Evolutionary conservation across 64 coral and sea anemone genomes (phyloP), one percentile per base, ranked within the genome.

Genomic region (Dendronephthya gigantea): DNA sequence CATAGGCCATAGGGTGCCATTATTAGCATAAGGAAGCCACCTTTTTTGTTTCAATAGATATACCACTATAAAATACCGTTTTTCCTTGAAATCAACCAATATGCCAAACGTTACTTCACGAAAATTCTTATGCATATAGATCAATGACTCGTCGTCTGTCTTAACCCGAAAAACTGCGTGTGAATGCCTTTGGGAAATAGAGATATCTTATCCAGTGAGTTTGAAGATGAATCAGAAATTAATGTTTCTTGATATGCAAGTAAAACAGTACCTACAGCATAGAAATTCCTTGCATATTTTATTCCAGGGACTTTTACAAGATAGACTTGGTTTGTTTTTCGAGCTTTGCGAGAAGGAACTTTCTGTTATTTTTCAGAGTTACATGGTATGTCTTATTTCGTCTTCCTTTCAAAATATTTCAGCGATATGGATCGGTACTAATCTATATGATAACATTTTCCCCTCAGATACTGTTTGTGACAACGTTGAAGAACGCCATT

Each of bases 161-260:
- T 50, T 98, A 40, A 83, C 93, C 39, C 93, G 95, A 35, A 98
- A 93, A 36, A 59, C 89, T 62, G 95, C 92, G 12, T 98, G 95
- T 68, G 95, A 98, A 84, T 98, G 95, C 48, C 69, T 98, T 23
- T 98, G 90, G 95, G 95, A 98, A 39, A 27, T 98, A 75, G 95
- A 98, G 43, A 48, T 93, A 29, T 89, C 89, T 45, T 98, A 98
- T 86, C 95, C 94, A 55, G 94, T 98, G 91, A 84, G 90, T 31
- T 31, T 13, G 0, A 22, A 22, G 22, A 8, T 66, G 29, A 7
- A 3, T 15, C 29, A 66, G 19, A 6, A n/a, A n/a, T 66, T 7
- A 7, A 2, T 66, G 58, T 17, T 66, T 6, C 6, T 66, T 5
- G 2, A n/a, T 15, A n/a, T 5, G 19, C n/a, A n/a, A n/a, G n/a